Percentiles rank a stretch among this genome's conserved stretches.
Conservation (phyloP, 2,888 invertebrate species). For the Sarcophaga carnaria region DNA sequence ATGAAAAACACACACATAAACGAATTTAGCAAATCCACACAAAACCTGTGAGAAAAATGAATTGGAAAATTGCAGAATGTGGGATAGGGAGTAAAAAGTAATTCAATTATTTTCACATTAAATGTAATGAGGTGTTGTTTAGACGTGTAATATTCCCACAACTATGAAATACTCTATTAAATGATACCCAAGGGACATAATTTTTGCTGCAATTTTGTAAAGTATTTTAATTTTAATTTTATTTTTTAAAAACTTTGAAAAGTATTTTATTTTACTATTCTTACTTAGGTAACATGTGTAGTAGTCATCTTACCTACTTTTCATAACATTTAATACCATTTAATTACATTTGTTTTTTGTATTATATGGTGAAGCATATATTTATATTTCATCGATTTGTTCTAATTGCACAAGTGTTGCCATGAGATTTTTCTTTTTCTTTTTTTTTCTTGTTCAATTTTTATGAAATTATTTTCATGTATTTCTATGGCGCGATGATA, state of each 20-base stretch:
- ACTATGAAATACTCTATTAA: too few relatives aligned
- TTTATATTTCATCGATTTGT: background rate
- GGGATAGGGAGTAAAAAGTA: background rate
- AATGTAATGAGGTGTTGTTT: constrained; percentile 15
- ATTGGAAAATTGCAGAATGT: background rate
- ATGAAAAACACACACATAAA: background rate
- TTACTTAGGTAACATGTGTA: too few relatives aligned
- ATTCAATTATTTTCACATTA: constrained; percentile 44
- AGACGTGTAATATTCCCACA: too few relatives aligned
- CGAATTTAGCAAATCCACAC: background rate
- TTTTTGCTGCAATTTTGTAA: too few relatives aligned
- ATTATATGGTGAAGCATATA: background rate
- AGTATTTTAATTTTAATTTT: too few relatives aligned
- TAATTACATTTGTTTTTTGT: too few relatives aligned
- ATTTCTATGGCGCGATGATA: constrained; percentile 35
- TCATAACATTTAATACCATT: too few relatives aligned
- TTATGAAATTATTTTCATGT: background rate
- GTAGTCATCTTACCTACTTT: too few relatives aligned
- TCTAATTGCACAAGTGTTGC: constrained; percentile 58
- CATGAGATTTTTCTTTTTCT: constrained; percentile 34
- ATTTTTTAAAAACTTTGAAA: too few relatives aligned
- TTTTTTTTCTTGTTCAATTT: background rate
- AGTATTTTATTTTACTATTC: too few relatives aligned
- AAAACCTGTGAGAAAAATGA: background rate
- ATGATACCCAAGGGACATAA: too few relatives aligned